A percentile compares a stretch with the other conserved stretches of the same genome.
Evolutionary conservation across 2,113 vertebrate genomes (phyloP).

Genomic region (Gopherus evgoodei): DNA sequence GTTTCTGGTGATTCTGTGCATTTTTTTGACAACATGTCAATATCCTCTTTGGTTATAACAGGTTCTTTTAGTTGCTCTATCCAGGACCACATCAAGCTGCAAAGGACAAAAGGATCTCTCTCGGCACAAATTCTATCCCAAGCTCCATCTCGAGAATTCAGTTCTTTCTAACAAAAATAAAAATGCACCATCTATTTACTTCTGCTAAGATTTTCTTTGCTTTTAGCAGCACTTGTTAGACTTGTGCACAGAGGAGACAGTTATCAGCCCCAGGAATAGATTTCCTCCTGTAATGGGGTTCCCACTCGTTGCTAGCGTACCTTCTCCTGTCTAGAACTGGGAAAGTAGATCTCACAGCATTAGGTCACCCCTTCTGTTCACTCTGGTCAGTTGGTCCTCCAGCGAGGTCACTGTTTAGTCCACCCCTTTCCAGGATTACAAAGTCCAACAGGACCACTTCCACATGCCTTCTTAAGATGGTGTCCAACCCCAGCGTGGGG

Average conservation of each 20-base stretch:
- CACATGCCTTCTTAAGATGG: background rate
- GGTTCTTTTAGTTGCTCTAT: constrained; percentile 96
- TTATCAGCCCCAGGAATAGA: background rate
- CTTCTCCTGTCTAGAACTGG: background rate
- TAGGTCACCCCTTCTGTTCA: background rate
- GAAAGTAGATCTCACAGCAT: background rate
- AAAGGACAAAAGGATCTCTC: constrained; percentile 90
- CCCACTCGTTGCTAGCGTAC: background rate
- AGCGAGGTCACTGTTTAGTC: background rate
- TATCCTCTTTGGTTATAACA: constrained; percentile 84
- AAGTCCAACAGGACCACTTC: background rate
- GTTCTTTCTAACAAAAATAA: constrained; percentile 84
- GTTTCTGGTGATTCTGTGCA: constrained; percentile 77
- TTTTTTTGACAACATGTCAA: constrained; percentile 81
- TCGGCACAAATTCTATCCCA: constrained; percentile 93
- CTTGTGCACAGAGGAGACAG: background rate
- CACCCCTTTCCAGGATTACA: background rate
- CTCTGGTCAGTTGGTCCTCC: background rate
- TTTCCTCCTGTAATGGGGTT: background rate
- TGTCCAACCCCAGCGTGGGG: background rate
- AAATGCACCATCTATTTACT: background rate
- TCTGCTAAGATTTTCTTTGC: background rate
- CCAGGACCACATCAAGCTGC: constrained; percentile 97
- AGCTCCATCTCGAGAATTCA: constrained; percentile 92
- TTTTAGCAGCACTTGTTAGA: background rate